Conservation (phyloP, 2,113 vertebrate species). For the Diadophis punctatus region DNA sequence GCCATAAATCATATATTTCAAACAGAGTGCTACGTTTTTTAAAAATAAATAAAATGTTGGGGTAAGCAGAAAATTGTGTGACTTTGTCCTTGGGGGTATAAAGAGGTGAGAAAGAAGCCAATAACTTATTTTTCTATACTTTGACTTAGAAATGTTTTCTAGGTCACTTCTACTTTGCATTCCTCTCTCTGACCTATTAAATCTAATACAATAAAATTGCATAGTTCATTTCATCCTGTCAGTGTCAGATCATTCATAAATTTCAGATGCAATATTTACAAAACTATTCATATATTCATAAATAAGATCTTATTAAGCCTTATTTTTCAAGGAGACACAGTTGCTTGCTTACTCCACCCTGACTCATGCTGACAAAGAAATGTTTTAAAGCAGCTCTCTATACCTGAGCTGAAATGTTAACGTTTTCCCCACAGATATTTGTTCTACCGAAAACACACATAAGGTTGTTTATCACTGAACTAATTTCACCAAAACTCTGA, state of each 20-base stretch:
- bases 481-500: background rate
- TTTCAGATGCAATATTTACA: conserved; percentile 55
- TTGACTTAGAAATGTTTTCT: conserved; percentile 74
- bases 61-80: conserved; percentile 31
- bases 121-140: conserved; percentile 60
- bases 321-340: conserved; percentile 7
- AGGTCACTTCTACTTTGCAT: conserved; percentile 65
- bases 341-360: conserved; percentile 41
- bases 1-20: conserved; percentile 47
- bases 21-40: conserved; percentile 22
- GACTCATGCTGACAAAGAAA: conserved; percentile 47
- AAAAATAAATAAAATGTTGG: conserved; percentile 50
- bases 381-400: conserved; percentile 25
- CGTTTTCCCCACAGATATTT: background rate
- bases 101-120: conserved; percentile 7
- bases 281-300: conserved; percentile 45
- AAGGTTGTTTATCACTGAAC: background rate
- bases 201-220: conserved; percentile 50
- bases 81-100: conserved; percentile 25
- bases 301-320: conserved; percentile 34
- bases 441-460: rapidly evolving
- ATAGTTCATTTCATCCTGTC: conserved; percentile 48
- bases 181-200: conserved; percentile 64
- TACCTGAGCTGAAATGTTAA: background rate
- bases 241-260: conserved; percentile 60